Percentiles rank a stretch among this genome's conserved stretches.
These are phyloP conservation scores for Nesoenas mayeri DNA, from an alignment of 2,113 vertebrate species.

Conservation along the genomic window DNA sequence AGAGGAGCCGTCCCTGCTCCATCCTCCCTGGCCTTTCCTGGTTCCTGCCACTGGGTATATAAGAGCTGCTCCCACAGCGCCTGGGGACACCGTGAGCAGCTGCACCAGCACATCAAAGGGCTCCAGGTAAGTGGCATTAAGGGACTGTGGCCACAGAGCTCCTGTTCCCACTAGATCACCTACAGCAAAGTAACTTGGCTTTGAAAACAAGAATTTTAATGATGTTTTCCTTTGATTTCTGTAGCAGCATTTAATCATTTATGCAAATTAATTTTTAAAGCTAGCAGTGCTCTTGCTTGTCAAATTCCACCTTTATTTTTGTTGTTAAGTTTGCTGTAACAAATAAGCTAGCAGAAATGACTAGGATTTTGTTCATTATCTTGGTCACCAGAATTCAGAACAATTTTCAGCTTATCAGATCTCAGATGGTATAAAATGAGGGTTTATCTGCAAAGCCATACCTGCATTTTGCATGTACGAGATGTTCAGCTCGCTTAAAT, in stretches of 20 bases:
- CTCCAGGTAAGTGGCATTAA: background rate
- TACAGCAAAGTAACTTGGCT: background rate
- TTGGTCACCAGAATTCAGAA: background rate
- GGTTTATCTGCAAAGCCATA: background rate
- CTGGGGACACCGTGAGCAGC: background rate
- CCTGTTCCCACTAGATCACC: background rate
- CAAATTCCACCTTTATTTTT: background rate
- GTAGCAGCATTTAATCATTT: slow-evolving; percentile 13
- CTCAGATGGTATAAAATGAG: background rate
- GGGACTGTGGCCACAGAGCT: background rate
- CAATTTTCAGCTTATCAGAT: background rate
- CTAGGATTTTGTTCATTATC: background rate
- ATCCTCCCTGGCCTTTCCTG: background rate
- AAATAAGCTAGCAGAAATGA: background rate
- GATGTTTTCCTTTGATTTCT: slow-evolving; percentile 8
- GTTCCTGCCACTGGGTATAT: background rate
- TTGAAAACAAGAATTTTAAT: background rate
- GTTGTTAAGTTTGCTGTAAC: background rate
- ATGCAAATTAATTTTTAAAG: slow-evolving; percentile 43
- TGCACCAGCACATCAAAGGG: background rate
- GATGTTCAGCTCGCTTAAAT: background rate
- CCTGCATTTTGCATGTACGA: background rate
- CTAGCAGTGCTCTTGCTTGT: background rate
- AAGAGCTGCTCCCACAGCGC: background rate
- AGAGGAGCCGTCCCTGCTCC: background rate